Conservation (phyloP, 2,888 invertebrate genomes). For the Synanthedon vespiformis region DNA sequence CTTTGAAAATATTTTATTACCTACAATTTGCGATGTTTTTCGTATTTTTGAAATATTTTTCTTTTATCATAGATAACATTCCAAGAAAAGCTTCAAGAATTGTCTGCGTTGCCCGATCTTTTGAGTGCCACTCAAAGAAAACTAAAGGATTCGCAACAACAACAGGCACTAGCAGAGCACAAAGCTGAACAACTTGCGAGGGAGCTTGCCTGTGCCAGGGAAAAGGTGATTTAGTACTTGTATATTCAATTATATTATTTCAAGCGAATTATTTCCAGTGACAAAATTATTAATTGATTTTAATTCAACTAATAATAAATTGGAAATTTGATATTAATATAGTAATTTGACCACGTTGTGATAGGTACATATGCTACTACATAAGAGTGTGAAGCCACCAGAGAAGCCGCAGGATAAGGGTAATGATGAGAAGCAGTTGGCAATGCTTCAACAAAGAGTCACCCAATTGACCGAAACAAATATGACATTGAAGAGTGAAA, state of each 20-base stretch:
- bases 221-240: constrained; percentile 50
- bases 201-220: constrained; percentile 73
- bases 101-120: constrained; percentile 77
- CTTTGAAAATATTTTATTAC: neutral
- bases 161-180: constrained; percentile 74
- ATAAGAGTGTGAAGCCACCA: constrained; percentile 36
- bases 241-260: too few species aligned
- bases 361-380: constrained; percentile 48
- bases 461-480: constrained; percentile 64
- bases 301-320: neutral
- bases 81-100: constrained; percentile 78
- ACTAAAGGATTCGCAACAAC: constrained; percentile 76
- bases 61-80: constrained; percentile 58
- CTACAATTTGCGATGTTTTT: neutral
- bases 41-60: neutral
- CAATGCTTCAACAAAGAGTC: constrained; percentile 51
- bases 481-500: constrained; percentile 50
- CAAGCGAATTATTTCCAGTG: neutral
- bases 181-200: constrained; percentile 75
- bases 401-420: constrained; percentile 37
- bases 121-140: constrained; percentile 76
- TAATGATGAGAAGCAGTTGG: constrained; percentile 59
- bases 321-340: neutral
- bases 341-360: neutral
- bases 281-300: too few species aligned